These are phyloP conservation scores for Pipistrellus pipistrellus DNA, from an alignment of 2,797 vertebrate genomes.

Conservation along the genomic window DNA sequence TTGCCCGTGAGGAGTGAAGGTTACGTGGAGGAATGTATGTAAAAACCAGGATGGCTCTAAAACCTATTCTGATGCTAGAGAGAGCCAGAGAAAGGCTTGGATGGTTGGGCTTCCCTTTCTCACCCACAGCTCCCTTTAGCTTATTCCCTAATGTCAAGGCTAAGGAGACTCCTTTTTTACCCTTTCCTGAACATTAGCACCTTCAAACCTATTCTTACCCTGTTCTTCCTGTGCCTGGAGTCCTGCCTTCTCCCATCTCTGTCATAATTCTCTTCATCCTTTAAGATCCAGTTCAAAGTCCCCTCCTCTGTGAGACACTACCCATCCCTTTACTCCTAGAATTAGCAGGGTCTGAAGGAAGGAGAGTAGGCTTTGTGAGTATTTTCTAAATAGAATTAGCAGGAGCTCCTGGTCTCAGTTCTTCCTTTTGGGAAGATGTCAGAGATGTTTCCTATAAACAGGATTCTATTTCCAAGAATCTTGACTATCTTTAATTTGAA, in stretches of 20 bases:
- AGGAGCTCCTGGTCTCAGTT: neutral
- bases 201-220: neutral
- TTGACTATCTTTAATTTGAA: constrained; percentile 48
- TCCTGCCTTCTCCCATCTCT: neutral
- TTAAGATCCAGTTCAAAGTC: neutral
- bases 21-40: neutral
- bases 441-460: constrained; percentile 8
- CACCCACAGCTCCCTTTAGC: neutral
- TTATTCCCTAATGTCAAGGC: neutral
- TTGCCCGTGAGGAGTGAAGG: neutral
- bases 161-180: neutral
- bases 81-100: neutral
- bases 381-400: neutral
- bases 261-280: neutral
- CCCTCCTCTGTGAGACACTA: neutral
- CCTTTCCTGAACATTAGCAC: neutral
- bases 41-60: neutral
- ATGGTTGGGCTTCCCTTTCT: constrained; percentile 24
- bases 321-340: neutral
- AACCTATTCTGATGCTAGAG: neutral
- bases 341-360: neutral
- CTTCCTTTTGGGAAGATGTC: constrained; percentile 41
- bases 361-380: constrained; percentile 5
- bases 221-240: constrained; percentile 2
- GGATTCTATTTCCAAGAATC: neutral